phyloP scores from a whole-genome alignment of 2,113 vertebrate genomes.

The Synodontis membranacea region DNA sequence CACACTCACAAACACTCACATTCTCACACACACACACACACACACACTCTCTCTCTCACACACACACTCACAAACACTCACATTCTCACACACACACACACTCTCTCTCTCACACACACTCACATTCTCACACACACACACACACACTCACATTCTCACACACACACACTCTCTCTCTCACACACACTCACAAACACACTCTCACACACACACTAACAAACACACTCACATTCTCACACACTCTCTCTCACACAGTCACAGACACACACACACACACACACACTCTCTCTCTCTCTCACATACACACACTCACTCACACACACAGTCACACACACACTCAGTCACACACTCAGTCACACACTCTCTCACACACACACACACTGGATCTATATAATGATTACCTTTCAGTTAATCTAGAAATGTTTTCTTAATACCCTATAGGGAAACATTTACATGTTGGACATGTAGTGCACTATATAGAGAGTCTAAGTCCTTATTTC shows the following conservation, averaged over 20 bases:
- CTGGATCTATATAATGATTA: not conserved
- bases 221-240: not conserved
- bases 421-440: not conserved
- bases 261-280: conserved; percentile 10
- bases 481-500: not conserved
- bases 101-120: not conserved
- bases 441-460: no score
- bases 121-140: not conserved
- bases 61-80: not conserved
- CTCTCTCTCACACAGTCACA: not conserved
- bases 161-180: not conserved
- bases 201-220: not conserved
- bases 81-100: not conserved
- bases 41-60: not conserved
- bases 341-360: no score
- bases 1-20: no score
- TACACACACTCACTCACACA: not conserved
- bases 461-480: not conserved
- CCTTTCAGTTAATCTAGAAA: not conserved
- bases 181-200: not conserved
- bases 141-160: not conserved
- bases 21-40: no score
- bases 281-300: not conserved
- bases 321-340: not conserved
- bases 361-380: not conserved